phyloP scores from a whole-genome alignment of 2,797 vertebrate species.

The Ambastaia sidthimunki region DNA sequence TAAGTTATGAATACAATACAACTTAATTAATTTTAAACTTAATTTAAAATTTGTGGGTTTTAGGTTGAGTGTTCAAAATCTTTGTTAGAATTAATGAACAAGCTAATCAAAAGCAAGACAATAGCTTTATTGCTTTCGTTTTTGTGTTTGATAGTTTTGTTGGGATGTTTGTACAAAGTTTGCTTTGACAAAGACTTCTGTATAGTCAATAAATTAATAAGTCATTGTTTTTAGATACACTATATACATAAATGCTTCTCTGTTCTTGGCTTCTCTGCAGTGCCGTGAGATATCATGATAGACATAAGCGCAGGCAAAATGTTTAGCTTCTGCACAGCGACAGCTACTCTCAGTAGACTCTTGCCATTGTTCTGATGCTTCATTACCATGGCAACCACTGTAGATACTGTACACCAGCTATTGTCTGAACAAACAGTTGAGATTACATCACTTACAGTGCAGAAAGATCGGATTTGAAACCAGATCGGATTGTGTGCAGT shows the following conservation, averaged over 20 bases:
- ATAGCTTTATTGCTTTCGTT: no score
- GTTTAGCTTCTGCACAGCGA: background rate
- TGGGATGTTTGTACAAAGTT: no score
- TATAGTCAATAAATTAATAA: background rate
- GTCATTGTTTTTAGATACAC: background rate
- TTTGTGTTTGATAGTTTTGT: no score
- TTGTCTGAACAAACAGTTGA: background rate
- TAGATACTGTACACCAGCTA: background rate
- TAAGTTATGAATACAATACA: background rate
- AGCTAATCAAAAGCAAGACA: background rate
- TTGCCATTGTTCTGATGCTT: background rate
- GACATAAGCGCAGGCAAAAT: background rate
- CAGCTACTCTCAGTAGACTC: slow-evolving; percentile 3
- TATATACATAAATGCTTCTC: background rate
- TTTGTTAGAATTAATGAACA: slow-evolving; percentile 14
- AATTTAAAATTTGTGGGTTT: background rate
- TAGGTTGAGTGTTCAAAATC: slow-evolving; percentile 2
- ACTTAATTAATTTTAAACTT: background rate
- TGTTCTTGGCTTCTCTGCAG: background rate
- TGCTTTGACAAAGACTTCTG: no score
- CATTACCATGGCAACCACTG: background rate
- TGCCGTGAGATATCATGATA: background rate
- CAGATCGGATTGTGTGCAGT: background rate
- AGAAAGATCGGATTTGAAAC: background rate
- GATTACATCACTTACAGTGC: background rate